Percentiles rank a stretch among this genome's conserved stretches.
phyloP scores from a whole-genome alignment of 2,888 invertebrate species.

The Mongoloraphidia duomilia region DNA sequence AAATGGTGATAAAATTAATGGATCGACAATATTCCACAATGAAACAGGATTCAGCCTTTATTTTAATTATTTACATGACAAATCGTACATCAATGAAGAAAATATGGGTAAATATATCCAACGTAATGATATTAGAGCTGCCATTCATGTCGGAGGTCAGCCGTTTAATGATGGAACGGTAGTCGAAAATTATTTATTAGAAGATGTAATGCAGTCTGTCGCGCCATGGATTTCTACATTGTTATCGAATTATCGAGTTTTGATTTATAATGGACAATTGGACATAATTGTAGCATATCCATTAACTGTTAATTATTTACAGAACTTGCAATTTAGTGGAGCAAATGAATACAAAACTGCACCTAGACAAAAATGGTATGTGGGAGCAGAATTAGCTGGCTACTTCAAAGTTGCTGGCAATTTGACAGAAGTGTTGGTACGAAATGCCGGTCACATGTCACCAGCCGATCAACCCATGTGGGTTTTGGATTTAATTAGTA shows the following conservation, averaged over 20 bases:
- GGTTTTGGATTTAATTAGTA: conserved; percentile 56
- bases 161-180: conserved; percentile 47
- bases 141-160: conserved; percentile 73
- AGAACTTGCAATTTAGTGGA: conserved; percentile 52
- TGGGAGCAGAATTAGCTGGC: conserved; percentile 54
- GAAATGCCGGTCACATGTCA: conserved; percentile 73
- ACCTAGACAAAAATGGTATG: conserved; percentile 51
- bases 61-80: conserved; percentile 54
- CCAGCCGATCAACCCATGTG: conserved; percentile 66
- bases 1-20: conserved; percentile 47
- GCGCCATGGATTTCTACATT: conserved; percentile 57
- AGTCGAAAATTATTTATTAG: conserved; percentile 56
- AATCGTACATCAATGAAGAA: conserved; percentile 36
- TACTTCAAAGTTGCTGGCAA: conserved; percentile 59
- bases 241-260: conserved; percentile 49
- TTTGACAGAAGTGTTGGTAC: conserved; percentile 56
- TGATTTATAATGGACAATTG: conserved; percentile 81
- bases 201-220: conserved; percentile 71
- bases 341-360: conserved; percentile 50
- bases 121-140: conserved; percentile 43
- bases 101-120: conserved; percentile 50
- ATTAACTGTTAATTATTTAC: conserved; percentile 63
- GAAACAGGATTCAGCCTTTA: conserved; percentile 63
- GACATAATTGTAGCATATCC: conserved; percentile 87
- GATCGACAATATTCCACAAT: conserved; percentile 50